Base-by-base conservation (phyloP, 2,888 invertebrate species). In the Tetragonisca angustula region DNA sequence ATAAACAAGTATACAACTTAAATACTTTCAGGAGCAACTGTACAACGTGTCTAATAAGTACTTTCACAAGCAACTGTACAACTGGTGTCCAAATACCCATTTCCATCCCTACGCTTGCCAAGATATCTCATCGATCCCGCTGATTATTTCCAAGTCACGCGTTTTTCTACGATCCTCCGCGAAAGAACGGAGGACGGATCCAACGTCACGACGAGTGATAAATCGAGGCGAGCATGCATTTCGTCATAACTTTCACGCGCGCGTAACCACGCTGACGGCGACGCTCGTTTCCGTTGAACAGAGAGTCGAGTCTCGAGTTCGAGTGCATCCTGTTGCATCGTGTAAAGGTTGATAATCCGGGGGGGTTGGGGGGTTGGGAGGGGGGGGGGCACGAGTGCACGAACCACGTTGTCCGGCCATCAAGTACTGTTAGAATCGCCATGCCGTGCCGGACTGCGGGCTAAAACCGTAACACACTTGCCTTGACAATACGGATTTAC, bases 341-440 rank as follows among this genome's bases (percentile, higher is more conserved):
- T 75, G 74, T 71, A 72, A 88, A 89, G 77, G 62, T 80, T 84
- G 79, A 71, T 87, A 79, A 89, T 83, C 78, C 79, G 76, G 85
- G 50, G n/a, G n/a, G n/a, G n/a, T n/a, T n/a, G n/a, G n/a, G n/a
- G n/a, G n/a, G n/a, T n/a, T n/a, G 32, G 82, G 43, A 9, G 9
- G 43, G 9, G 43, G 9, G 81, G 72, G 85, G 50, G 21, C n/a
- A n/a, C n/a, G 82, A 75, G 72, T 73, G 84, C 79, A 79, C 83
- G 76, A 83, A 81, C 65, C 59, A 61, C 72, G 43, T 24, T 76
- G 64, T 61, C 74, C 75, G 59, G 81, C 78, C 84, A 81, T 80
- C 76, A 84, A 88, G 88, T 91, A 91, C 91, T 89, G 91, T 91
- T 91, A 91, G 85, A 77, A 86, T 88, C 85, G 72, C 72, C 83